These are phyloP conservation scores for Eriosoma lanigerum DNA, from an alignment of 1,140 invertebrate species.

Conservation along the genomic window DNA sequence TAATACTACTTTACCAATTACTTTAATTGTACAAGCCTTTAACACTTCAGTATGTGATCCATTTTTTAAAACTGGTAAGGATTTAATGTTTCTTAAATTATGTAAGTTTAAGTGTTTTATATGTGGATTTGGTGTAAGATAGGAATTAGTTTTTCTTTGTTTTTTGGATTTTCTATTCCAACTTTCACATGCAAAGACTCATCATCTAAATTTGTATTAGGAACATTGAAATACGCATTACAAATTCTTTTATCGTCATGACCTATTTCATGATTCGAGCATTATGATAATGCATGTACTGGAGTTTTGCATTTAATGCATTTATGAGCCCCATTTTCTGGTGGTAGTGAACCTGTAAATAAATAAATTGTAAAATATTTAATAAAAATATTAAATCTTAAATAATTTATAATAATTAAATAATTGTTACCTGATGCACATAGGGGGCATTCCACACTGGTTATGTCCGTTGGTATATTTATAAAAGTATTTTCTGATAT, in stretches of 20 bases:
- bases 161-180: background rate
- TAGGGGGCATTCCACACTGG: too few species aligned
- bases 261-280: background rate
- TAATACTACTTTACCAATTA: background rate
- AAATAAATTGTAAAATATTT: too few species aligned
- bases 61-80: background rate
- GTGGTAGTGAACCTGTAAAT: background rate
- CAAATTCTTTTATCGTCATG: background rate
- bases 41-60: background rate
- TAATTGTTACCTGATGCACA: too few species aligned
- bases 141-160: background rate
- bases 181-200: background rate
- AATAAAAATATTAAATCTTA: too few species aligned
- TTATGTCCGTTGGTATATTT: too few species aligned
- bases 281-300: background rate
- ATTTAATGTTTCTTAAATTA: background rate
- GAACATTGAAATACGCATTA: background rate
- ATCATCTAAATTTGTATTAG: background rate
- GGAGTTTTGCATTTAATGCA: background rate
- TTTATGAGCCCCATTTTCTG: background rate
- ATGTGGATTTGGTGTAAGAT: background rate
- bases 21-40: background rate
- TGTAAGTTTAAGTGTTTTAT: background rate
- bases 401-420: too few species aligned
- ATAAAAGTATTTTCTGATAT: too few species aligned